Base-by-base conservation (phyloP, 2,888 invertebrate genomes). In the Trypoxylon attenuatum region DNA sequence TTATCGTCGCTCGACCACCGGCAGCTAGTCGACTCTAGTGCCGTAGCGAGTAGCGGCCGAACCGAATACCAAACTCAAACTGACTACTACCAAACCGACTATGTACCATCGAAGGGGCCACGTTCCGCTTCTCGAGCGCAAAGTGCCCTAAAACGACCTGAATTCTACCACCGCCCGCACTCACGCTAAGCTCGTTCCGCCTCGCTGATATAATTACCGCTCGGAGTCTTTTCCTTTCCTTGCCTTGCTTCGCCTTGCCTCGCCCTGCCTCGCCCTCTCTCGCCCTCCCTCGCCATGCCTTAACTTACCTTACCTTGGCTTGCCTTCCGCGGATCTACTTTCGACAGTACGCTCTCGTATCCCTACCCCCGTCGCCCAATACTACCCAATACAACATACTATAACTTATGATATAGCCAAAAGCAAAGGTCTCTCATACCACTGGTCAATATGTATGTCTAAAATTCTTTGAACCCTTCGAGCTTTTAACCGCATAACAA, bases 1-100 rank as follows among this genome's bases (percentile, higher is more conserved):
- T 86, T 85, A 85, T 85, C 85, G 85, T 78, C 69, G 66, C 69
- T 59, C 69, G 65, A 56, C 71, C 59, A 47, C 52, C 58, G 54
- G 52, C 50, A 51, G 58, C 56, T 45, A n/a, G 13, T 33, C 33
- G 25, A 5, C 33, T n/a, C n/a, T n/a, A n/a, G n/a, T n/a, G 33
- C 13, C 33, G 33, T 13, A 33, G 33, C 33, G 33, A n/a, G 29
- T 6, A 8, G 3, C 29, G 33, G 33, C 33, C n/a, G n/a, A n/a
- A n/a, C n/a, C n/a, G n/a, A n/a, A n/a, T n/a, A n/a, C n/a, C n/a
- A n/a, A n/a, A n/a, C n/a, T n/a, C n/a, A n/a, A n/a, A n/a, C n/a
- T n/a, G n/a, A n/a, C n/a, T n/a, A n/a, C n/a, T n/a, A n/a, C n/a
- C n/a, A n/a, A n/a, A n/a, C n/a, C n/a, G n/a, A n/a, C n/a, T n/a